Percentiles rank a stretch among this genome's conserved stretches.
Conservation (phyloP, 92 coral and sea anemone genomes). For the Epizoanthus illoricatus region DNA sequence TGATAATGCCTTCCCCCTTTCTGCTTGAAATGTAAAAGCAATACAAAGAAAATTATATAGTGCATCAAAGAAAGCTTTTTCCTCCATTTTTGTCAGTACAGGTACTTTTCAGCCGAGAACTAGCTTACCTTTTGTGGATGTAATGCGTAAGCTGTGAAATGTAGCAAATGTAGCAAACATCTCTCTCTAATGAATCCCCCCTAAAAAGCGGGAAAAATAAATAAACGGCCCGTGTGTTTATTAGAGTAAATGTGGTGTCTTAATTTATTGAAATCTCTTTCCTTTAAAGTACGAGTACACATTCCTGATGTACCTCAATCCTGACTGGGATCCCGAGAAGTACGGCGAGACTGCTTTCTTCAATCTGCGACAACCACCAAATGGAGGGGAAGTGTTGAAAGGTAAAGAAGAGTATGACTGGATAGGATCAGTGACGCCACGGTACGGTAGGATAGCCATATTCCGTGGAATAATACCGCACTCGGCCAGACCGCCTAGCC, state of each 20-base stretch:
- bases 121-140: no score
- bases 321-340: conserved; percentile 86
- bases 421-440: conserved; percentile 88
- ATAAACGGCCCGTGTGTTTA: no score
- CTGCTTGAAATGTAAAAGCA: no score
- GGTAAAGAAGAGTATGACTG: conserved; percentile 87
- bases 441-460: conserved; percentile 88
- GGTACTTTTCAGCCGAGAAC: no score
- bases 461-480: conserved; percentile 95
- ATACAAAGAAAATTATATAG: no score
- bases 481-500: conserved; percentile 97
- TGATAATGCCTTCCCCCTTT: no score
- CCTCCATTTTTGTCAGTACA: no score
- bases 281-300: conserved; percentile 84
- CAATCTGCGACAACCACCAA: conserved; percentile 58
- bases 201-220: no score
- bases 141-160: no score
- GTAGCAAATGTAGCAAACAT: no score
- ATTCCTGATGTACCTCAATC: conserved; percentile 84
- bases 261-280: background rate
- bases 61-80: no score
- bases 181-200: no score
- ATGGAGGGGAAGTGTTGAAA: conserved; percentile 55
- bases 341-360: conserved; percentile 92
- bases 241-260: background rate